Base-by-base conservation (phyloP, 1,140 invertebrate species). In the Ceratina australensis region DNA sequence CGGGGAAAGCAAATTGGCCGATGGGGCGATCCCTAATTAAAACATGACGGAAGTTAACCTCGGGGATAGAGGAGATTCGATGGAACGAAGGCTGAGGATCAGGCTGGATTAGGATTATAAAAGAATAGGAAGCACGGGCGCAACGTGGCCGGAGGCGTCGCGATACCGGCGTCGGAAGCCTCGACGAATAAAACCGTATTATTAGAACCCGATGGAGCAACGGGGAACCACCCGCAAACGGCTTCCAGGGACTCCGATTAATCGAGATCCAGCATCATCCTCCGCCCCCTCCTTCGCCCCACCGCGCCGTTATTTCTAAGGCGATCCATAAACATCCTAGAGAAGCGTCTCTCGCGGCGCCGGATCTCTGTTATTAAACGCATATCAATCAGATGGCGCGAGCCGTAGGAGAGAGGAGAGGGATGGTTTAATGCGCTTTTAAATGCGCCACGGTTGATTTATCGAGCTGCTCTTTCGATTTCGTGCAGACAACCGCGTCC, bases 291-390 rank as follows among this genome's bases (percentile, higher is more conserved):
- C 42, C 54, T 54, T 15, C 24, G 65, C 64, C 10, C 47, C 56
- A 33, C 28, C 60, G 20, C 16, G 42, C 42, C 56, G 13, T 61
- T 71, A 74, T 82, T 83, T 71, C 59, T 60, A 63, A 74, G 69
- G 24, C 18, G 28, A 42, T 59, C 20, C 78, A 80, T 85, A 86
- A 87, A 81, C 80, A 87, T 90, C 85, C 89, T 90, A 90, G 88
- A 87, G 80, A 67, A 85, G 81, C 72, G 80, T 61, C 87, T 88
- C 72, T 81, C 74, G 79, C 86, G 83, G 86, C 85, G 69, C 78
- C 84, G 76, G 82, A 87, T 89, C 88, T 91, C 90, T 92, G 88
- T 92, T 91, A 92, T 92, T 92, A 91, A 90, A 90, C 85, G 88
- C 89, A 86, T 92, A 92, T 91, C 90, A 91, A 91, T 91, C 89